A percentile compares a stretch with the other conserved stretches of the same genome.
These are phyloP conservation scores for Lethrus apterus DNA, from an alignment of 1,140 invertebrate genomes.

Conservation along the genomic window DNA sequence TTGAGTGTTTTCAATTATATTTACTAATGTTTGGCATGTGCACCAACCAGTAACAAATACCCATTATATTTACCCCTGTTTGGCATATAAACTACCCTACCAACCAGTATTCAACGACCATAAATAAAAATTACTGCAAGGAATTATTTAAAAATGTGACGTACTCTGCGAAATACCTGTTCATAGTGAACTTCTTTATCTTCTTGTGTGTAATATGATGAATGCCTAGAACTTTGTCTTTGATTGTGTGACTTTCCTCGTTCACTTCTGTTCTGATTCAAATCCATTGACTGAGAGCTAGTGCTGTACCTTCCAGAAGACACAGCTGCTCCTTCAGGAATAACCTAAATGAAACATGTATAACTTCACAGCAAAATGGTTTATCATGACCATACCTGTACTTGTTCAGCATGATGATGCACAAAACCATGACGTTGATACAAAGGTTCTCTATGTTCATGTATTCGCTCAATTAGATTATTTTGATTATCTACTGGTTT, in stretches of 20 bases:
- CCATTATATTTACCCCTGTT: too few relatives aligned
- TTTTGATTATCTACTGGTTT: constrained; percentile 24
- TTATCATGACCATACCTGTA: constrained; percentile 25
- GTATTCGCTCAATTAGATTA: constrained; percentile 28
- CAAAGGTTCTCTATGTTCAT: constrained; percentile 38
- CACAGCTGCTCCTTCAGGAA: constrained; percentile 27
- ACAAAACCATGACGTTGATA: constrained; percentile 39
- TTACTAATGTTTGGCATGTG: too few relatives aligned
- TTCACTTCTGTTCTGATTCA: constrained; percentile 23
- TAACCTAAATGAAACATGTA: constrained; percentile 24
- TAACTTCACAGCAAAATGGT: background rate
- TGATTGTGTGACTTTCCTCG: constrained; percentile 23
- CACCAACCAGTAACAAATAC: too few relatives aligned
- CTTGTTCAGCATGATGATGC: constrained; percentile 39
- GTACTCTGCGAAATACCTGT: constrained; percentile 16
- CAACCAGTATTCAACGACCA: background rate
- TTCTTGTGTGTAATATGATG: constrained; percentile 27
- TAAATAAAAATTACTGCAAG: background rate
- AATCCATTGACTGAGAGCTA: constrained; percentile 11
- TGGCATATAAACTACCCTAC: too few relatives aligned
- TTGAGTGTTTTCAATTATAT: too few relatives aligned
- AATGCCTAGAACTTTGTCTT: constrained; percentile 15
- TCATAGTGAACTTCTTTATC: constrained; percentile 30
- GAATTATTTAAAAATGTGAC: constrained; percentile 9
- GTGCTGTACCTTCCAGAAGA: constrained; percentile 7